A percentile compares a stretch with the other conserved stretches of the same genome.
Evolutionary conservation across 2,888 invertebrate species (phyloP).

Genomic region (Caenorhabditis auriculariae): DNA sequence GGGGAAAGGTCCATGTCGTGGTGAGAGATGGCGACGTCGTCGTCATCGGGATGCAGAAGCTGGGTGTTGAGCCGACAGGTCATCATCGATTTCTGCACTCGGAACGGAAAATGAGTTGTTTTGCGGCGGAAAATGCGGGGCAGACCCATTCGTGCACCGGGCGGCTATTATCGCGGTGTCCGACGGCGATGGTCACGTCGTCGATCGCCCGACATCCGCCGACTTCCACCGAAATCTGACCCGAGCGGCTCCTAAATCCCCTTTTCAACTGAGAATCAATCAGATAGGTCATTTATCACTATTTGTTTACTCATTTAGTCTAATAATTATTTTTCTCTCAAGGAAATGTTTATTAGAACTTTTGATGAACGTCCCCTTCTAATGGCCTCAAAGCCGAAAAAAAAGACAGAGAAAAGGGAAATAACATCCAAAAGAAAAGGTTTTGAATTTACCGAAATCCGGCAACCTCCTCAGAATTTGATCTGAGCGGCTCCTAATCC

Average conservation of each 20-base stretch:
- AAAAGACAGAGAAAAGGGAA: neutral
- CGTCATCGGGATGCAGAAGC: constrained; percentile 18
- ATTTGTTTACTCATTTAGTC: too few species aligned
- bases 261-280: too few species aligned
- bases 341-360: neutral
- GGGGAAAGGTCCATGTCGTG: constrained; percentile 28
- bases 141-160: too few species aligned
- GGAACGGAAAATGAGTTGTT: too few species aligned
- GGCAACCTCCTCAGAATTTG: too few species aligned
- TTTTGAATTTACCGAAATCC: neutral
- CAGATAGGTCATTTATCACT: too few species aligned
- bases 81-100: constrained; percentile 15
- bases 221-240: constrained; percentile 12
- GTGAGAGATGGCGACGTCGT: constrained; percentile 10
- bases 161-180: too few species aligned
- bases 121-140: too few species aligned
- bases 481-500: too few species aligned
- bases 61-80: constrained; percentile 27
- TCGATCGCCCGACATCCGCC: constrained; percentile 7
- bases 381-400: neutral
- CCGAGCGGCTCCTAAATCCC: constrained; percentile 9
- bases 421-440: neutral
- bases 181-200: constrained; percentile 18
- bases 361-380: neutral
- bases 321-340: too few species aligned